Conservation (phyloP, 2,888 invertebrate genomes). For the Sylvicola cinctus region DNA sequence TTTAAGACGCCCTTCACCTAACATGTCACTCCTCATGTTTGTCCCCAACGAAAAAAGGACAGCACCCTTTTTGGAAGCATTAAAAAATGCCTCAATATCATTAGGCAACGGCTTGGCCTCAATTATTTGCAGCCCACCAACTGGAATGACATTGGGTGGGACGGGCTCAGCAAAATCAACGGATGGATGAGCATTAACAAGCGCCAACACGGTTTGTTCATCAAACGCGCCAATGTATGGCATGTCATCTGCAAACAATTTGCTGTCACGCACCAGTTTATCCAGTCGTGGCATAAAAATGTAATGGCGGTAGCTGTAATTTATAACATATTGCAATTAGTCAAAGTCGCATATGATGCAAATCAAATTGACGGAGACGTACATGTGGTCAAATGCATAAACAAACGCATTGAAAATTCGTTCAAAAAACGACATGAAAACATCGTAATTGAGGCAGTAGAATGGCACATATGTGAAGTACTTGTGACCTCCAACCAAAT, state of each 20-base stretch:
- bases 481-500: slow-evolving; percentile 12
- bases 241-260: too few species aligned
- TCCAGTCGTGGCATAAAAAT: too few species aligned
- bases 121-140: slow-evolving; percentile 20
- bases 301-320: slow-evolving; percentile 11
- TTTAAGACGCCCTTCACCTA: slow-evolving; percentile 8
- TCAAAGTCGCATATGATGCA: too few species aligned
- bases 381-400: slow-evolving; percentile 12
- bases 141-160: slow-evolving; percentile 19
- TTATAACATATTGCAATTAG: too few species aligned
- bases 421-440: too few species aligned
- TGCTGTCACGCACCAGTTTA: too few species aligned
- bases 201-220: slow-evolving; percentile 11
- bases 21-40: slow-evolving; percentile 11
- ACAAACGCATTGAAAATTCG: too few species aligned
- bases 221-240: slow-evolving; percentile 11
- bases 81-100: slow-evolving; percentile 13
- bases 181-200: slow-evolving; percentile 18
- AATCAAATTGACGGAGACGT: too few species aligned
- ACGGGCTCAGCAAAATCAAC: slow-evolving; percentile 16
- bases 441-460: too few species aligned
- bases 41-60: slow-evolving; percentile 20
- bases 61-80: slow-evolving; percentile 15
- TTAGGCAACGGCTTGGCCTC: slow-evolving; percentile 13
- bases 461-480: too few species aligned